Percentiles rank a stretch among this genome's conserved stretches.
Conservation (phyloP, 2,113 vertebrate species). For the Rousettus leschenaultii region DNA sequence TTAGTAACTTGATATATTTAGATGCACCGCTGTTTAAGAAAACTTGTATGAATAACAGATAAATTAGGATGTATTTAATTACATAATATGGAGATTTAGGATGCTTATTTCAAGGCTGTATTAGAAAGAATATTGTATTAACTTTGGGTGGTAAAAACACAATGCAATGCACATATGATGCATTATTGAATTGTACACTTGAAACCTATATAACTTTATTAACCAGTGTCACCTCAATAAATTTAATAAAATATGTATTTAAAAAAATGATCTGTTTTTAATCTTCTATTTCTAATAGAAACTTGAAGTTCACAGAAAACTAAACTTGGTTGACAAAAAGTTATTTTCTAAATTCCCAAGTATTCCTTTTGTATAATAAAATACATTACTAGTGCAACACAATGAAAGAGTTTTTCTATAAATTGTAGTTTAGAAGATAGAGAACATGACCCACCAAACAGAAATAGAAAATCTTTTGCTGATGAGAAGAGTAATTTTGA, state of each 20-base stretch:
- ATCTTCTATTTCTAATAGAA: neutral
- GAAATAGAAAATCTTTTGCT: neutral
- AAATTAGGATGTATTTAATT: neutral
- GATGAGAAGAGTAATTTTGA: neutral
- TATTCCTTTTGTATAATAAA: neutral
- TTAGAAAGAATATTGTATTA: neutral
- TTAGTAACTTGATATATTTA: neutral
- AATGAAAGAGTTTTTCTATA: neutral
- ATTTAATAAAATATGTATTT: too few species aligned
- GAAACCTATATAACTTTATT: too few species aligned
- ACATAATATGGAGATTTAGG: neutral
- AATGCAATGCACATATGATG: too few species aligned
- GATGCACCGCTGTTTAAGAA: neutral
- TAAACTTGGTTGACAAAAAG: neutral
- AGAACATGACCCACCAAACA: neutral
- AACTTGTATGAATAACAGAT: neutral
- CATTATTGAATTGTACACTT: too few species aligned
- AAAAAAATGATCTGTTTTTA: neutral
- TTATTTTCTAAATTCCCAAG: neutral
- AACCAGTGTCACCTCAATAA: too few species aligned
- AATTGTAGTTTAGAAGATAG: neutral
- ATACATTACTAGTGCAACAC: neutral
- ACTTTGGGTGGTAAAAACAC: too few species aligned
- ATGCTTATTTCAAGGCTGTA: neutral
- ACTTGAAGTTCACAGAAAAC: neutral